Evolutionary conservation across 1,140 invertebrate genomes (phyloP).

Genomic region (Papilio polyxenes): DNA sequence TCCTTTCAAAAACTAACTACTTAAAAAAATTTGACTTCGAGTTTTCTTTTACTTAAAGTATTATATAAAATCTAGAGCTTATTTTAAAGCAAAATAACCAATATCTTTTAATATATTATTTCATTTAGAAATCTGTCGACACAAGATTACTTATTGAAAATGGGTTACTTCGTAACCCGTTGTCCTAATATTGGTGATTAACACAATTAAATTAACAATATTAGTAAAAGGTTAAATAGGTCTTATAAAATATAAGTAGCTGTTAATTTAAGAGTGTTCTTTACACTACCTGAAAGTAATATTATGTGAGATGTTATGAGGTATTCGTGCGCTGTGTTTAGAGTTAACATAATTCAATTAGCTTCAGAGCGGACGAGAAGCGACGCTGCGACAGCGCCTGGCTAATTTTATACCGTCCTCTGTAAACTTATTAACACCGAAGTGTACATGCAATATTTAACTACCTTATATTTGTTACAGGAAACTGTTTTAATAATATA

Average conservation of each 20-base stretch:
- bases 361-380: neutral
- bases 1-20: no score
- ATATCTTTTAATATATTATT: no score
- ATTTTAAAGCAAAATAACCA: no score
- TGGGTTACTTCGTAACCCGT: no score
- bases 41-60: no score
- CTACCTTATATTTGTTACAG: conserved; percentile 9
- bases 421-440: conserved; percentile 25
- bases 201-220: no score
- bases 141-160: no score
- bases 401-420: conserved; percentile 8
- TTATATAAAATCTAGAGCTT: no score
- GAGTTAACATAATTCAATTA: conserved; percentile 8
- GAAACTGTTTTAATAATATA: neutral
- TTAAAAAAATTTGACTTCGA: no score
- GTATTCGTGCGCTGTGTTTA: conserved; percentile 6
- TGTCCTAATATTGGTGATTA: no score
- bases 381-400: neutral
- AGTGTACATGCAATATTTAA: conserved; percentile 17
- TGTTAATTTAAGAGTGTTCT: neutral
- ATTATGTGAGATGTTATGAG: conserved; percentile 3
- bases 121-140: no score
- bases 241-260: neutral
- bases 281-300: neutral
- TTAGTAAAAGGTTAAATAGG: no score